A percentile compares a stretch with the other conserved stretches of the same genome.
phyloP scores from a whole-genome alignment of 2,888 invertebrate species.

The Vesta saturnalis region DNA sequence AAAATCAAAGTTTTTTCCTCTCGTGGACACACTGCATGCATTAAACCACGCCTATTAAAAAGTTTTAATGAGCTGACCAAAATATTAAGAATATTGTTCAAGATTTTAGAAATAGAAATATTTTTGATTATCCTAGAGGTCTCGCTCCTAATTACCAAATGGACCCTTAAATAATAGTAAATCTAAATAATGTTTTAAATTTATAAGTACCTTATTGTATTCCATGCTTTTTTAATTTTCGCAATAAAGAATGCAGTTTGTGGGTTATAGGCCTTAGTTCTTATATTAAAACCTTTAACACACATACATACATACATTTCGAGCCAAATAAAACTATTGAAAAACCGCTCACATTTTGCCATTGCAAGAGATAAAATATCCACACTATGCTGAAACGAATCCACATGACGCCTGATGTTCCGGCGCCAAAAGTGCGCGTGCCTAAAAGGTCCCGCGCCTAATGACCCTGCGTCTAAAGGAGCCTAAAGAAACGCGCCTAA shows the following conservation, averaged over 20 bases:
- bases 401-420: neutral
- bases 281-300: no score
- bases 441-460: neutral
- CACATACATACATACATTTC: no score
- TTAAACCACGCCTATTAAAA: no score
- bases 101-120: slow-evolving; percentile 10
- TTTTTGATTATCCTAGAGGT: slow-evolving; percentile 5
- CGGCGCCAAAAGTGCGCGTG: neutral
- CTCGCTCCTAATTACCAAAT: slow-evolving; percentile 6
- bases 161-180: neutral
- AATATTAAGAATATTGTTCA: slow-evolving; percentile 6
- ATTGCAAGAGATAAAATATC: neutral
- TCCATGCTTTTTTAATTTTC: slow-evolving; percentile 8
- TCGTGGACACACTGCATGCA: no score
- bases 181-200: slow-evolving; percentile 10
- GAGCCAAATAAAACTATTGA: slow-evolving; percentile 4
- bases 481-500: neutral
- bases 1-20: no score
- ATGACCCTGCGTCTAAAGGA: neutral
- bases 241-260: neutral
- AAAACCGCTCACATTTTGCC: neutral
- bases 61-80: neutral
- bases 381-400: neutral
- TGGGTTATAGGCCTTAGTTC: neutral
- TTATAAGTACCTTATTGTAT: slow-evolving; percentile 7